A percentile compares a stretch with the other conserved stretches of the same genome.
Evolutionary conservation across 2,113 vertebrate genomes (phyloP).

Genomic region (Epinephelus moara): DNA sequence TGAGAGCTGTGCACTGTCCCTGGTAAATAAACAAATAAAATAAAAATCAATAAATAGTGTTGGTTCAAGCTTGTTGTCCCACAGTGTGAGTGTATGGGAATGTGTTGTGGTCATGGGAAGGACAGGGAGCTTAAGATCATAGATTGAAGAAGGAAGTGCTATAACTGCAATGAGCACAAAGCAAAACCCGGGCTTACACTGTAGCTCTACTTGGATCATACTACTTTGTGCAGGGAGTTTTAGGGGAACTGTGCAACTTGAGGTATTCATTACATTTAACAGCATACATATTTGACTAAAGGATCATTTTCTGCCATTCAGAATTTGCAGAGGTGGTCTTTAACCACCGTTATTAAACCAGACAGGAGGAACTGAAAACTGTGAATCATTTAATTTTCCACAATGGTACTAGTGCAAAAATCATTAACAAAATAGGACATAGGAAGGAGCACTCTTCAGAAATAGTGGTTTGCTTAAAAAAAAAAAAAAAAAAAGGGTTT

Average conservation of each 20-base stretch:
- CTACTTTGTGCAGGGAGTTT: background rate
- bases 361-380: background rate
- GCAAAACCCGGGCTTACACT: background rate
- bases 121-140: conserved; percentile 12
- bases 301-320: background rate
- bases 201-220: background rate
- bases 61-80: conserved; percentile 60
- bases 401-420: background rate
- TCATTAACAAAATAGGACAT: background rate
- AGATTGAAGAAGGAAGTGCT: background rate
- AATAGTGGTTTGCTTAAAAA: no score
- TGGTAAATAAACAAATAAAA: no score
- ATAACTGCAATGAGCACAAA: conserved; percentile 22
- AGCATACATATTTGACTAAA: background rate
- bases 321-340: no score
- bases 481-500: no score
- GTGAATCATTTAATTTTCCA: background rate
- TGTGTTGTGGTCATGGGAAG: conserved; percentile 32
- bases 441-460: background rate
- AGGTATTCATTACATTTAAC: background rate
- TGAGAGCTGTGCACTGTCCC: no score
- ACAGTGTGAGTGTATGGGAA: conserved; percentile 34
- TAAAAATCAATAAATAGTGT: conserved; percentile 35
- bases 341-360: background rate
- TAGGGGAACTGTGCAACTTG: background rate